These are phyloP conservation scores for Pachycephala philippinensis DNA, from an alignment of 2,113 vertebrate species.

Conservation along the genomic window DNA sequence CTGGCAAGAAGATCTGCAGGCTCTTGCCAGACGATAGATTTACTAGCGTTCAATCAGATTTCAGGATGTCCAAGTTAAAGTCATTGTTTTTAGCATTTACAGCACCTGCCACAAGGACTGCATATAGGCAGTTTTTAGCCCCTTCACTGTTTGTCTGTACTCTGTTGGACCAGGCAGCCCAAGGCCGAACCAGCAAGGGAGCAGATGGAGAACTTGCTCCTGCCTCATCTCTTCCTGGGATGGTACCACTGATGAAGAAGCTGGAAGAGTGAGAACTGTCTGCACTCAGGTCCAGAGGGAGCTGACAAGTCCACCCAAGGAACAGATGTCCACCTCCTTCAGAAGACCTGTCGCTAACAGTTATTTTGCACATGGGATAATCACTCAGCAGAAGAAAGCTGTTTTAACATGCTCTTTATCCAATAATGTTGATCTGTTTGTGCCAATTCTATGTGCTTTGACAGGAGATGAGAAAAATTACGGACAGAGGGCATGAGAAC, in stretches of 20 bases:
- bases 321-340: neutral
- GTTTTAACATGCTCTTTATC: neutral
- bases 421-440: neutral
- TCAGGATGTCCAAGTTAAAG: neutral
- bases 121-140: neutral
- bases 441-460: neutral
- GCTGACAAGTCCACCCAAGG: neutral
- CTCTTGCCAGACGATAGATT: neutral
- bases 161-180: neutral
- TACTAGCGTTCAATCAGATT: neutral
- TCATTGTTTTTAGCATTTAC: neutral
- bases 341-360: neutral
- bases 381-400: neutral
- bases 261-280: neutral
- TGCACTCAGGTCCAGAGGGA: neutral
- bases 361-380: neutral
- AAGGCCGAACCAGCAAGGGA: neutral
- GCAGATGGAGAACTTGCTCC: neutral
- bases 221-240: accelerated
- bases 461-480: neutral
- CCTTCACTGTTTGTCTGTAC: neutral
- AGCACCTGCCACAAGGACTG: neutral
- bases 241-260: neutral
- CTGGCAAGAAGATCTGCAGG: neutral
- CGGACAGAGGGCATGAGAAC: accelerated